Evolutionary conservation across 1,140 invertebrate genomes (phyloP), one percentile per base, ranked within the genome.

Genomic region (Kradibia gibbosae): DNA sequence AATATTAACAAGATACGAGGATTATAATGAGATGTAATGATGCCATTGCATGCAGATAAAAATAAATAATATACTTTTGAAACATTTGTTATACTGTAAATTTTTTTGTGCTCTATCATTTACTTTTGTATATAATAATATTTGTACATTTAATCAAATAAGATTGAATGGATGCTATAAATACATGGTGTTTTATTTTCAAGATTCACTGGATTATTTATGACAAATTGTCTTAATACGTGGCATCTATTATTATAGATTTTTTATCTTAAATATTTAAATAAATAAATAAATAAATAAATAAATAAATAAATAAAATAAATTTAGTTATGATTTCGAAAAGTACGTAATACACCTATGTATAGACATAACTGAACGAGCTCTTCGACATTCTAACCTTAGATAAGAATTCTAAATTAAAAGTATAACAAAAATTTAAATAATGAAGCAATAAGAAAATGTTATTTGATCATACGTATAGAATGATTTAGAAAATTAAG

Each of bases 61-160:
- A n/a, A 39, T 39, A 34, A 8, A 39, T 17, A 17, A 22, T 36
- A 31, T 67, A 67, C 42, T 72, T 72, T 48, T 50, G 13, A n/a
- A 28, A 39, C n/a, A n/a, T 31, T 48, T 5, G 31, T 28, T 71
- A 53, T 53, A 73, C 71, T 73, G 71, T 73, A 73, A 73, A 73
- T 53, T 48, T 53, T 53, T 55, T 53, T 48, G 71, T 73, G 45
- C 45, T 53, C 48, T 73, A 53, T 28, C 25, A 48, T 71, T 48
- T 28, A 71, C 8, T 71, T 48, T 48, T 45, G 20, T 45, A 39
- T 25, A 28, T 15, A 17, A 8, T 71, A n/a, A 10, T 17, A 72
- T 11, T 50, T 71, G n/a, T 73, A 53, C 45, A 31, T 53, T 73
- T 20, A 34, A 71, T 70, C 36, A 1, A 70, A 70, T 25, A 45